Evolutionary conservation across 2,797 vertebrate species (phyloP).

Genomic region (Sparus aurata): DNA sequence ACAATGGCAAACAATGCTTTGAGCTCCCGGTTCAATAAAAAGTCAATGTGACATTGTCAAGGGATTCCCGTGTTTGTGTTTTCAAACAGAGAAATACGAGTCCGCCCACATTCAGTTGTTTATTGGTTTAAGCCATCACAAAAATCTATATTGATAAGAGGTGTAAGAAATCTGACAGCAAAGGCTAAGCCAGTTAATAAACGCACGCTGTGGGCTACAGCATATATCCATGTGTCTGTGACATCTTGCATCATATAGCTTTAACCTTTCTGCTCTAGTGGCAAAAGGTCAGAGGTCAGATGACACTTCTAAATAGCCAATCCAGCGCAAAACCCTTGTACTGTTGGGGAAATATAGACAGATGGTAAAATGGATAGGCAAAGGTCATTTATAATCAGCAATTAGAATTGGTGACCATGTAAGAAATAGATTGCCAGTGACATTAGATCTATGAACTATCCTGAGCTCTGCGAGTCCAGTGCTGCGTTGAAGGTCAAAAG

Average conservation of each 20-base stretch:
- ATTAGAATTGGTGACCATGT: conserved; percentile 35
- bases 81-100: neutral
- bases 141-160: conserved; percentile 34
- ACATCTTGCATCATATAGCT: neutral
- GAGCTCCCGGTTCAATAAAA: conserved; percentile 28
- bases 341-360: neutral
- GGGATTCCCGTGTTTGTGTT: conserved; percentile 4
- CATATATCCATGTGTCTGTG: neutral
- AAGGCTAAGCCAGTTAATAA: neutral
- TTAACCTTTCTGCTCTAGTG: neutral
- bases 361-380: conserved; percentile 19
- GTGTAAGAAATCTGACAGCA: conserved; percentile 3
- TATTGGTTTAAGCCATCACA: conserved; percentile 30
- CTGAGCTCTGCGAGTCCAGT: neutral
- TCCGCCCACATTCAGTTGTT: neutral
- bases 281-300: conserved; percentile 32
- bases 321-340: conserved; percentile 18
- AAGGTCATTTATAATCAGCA: conserved; percentile 34
- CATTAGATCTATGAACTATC: conserved; percentile 29
- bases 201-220: neutral
- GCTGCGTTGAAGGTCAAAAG: conserved; percentile 30
- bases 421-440: conserved; percentile 19
- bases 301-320: conserved; percentile 21
- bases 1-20: conserved; percentile 2
- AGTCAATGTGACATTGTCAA: conserved; percentile 31